phyloP scores from a whole-genome alignment of 1,140 invertebrate species.

The Drosophila lacertosa region DNA sequence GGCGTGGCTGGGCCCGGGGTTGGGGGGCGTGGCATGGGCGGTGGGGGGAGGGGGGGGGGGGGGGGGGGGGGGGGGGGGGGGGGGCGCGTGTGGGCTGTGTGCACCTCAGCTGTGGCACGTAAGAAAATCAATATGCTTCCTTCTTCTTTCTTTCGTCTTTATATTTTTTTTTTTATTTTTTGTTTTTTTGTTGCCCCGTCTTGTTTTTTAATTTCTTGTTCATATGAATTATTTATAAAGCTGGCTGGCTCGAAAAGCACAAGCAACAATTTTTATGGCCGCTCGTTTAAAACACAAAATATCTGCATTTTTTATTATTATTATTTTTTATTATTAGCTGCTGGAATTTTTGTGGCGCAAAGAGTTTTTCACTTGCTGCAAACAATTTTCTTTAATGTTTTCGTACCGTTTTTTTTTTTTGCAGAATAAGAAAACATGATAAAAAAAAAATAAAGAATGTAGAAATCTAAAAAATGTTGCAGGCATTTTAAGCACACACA shows the following conservation, averaged over 20 bases:
- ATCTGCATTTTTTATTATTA: slow-evolving; percentile 54
- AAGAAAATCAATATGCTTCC: slow-evolving; percentile 78
- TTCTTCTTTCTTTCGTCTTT: slow-evolving; percentile 13
- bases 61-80: neutral
- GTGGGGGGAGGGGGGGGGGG: neutral
- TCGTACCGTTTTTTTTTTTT: slow-evolving; percentile 55
- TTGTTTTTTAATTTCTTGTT: slow-evolving; percentile 71
- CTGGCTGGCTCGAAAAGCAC: slow-evolving; percentile 52
- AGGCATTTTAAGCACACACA: slow-evolving; percentile 37
- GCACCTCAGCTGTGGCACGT: slow-evolving; percentile 38
- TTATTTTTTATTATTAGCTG: slow-evolving; percentile 74
- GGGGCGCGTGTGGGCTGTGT: neutral
- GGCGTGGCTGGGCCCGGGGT: too few relatives aligned
- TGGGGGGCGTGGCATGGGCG: slow-evolving; percentile 1
- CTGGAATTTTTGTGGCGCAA: slow-evolving; percentile 63
- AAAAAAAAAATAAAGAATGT: slow-evolving; percentile 21
- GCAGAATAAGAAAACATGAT: slow-evolving; percentile 26
- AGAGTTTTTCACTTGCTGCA: slow-evolving; percentile 38
- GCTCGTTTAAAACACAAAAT: slow-evolving; percentile 41
- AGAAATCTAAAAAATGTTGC: slow-evolving; percentile 56
- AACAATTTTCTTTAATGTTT: slow-evolving; percentile 34
- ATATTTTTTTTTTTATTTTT: slow-evolving; percentile 8
- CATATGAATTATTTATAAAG: slow-evolving; percentile 80
- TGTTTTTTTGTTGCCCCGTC: slow-evolving; percentile 3
- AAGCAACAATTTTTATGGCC: slow-evolving; percentile 78